phyloP scores from a whole-genome alignment of 2,113 vertebrate species.

The Heteronetta atricapilla region DNA sequence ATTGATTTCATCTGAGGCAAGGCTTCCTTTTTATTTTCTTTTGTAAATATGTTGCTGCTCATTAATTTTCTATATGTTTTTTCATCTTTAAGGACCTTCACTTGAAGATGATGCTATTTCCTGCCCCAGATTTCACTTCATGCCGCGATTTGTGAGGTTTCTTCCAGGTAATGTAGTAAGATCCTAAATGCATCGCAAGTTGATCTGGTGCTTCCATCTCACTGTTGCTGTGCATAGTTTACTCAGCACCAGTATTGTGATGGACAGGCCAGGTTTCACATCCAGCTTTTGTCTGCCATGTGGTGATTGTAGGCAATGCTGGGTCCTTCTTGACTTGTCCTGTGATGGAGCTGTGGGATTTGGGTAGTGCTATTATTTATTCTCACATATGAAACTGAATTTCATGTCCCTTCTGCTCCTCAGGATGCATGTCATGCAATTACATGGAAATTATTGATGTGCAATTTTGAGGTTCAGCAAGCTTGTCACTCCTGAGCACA shows the following conservation, averaged over 20 bases:
- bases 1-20: background rate
- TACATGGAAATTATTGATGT: background rate
- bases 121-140: constrained; percentile 95
- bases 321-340: background rate
- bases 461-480: background rate
- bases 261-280: background rate
- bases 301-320: background rate
- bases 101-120: constrained; percentile 75
- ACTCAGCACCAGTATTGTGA: background rate
- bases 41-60: background rate
- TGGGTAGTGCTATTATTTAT: background rate
- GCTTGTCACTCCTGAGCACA: background rate
- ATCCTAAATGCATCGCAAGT: background rate
- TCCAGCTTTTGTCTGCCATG: background rate
- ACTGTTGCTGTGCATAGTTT: background rate
- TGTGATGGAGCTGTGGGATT: background rate
- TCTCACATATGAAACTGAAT: background rate
- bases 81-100: constrained; percentile 82
- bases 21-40: background rate
- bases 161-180: constrained; percentile 85
- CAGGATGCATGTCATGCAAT: background rate
- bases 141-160: constrained; percentile 97
- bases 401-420: background rate
- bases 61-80: background rate
- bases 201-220: background rate